Evolutionary conservation across 2,113 vertebrate genomes (phyloP).

Genomic region (Cercocebus atys): DNA sequence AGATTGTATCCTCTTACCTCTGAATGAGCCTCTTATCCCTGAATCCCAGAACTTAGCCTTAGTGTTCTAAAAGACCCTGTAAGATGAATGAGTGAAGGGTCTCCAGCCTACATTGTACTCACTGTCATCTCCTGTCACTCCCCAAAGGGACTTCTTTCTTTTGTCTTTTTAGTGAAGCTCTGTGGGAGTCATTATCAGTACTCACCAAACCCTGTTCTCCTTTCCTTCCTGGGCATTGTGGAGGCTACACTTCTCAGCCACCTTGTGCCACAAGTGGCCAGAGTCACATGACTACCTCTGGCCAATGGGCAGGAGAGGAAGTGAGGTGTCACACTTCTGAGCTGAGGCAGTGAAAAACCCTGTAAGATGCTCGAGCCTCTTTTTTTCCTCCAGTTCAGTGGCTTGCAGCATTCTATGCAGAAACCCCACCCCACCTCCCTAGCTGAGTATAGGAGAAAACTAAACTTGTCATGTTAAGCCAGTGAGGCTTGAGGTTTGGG

Average conservation of each 20-base stretch:
- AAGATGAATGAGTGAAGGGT: background rate
- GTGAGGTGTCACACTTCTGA: background rate
- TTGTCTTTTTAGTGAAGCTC: background rate
- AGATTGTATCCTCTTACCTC: no score
- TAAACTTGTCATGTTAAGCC: background rate
- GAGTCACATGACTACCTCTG: background rate
- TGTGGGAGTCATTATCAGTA: background rate
- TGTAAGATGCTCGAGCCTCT: rapidly evolving
- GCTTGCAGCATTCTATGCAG: background rate
- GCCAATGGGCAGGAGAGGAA: background rate
- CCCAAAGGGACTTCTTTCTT: background rate
- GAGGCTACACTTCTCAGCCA: background rate
- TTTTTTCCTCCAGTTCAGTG: background rate
- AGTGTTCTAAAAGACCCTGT: no score
- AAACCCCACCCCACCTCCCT: no score
- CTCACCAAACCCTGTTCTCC: background rate
- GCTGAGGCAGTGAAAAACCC: rapidly evolving
- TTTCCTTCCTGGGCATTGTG: background rate
- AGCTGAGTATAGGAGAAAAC: background rate
- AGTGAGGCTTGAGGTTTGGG: background rate
- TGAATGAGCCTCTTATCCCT: no score
- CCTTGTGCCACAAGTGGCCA: rapidly evolving
- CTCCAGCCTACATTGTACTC: background rate
- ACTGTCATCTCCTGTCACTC: background rate
- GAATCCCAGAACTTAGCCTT: background rate